These are phyloP conservation scores for Gobionotothen gibberifrons DNA, from an alignment of 2,797 vertebrate genomes.

Conservation along the genomic window DNA sequence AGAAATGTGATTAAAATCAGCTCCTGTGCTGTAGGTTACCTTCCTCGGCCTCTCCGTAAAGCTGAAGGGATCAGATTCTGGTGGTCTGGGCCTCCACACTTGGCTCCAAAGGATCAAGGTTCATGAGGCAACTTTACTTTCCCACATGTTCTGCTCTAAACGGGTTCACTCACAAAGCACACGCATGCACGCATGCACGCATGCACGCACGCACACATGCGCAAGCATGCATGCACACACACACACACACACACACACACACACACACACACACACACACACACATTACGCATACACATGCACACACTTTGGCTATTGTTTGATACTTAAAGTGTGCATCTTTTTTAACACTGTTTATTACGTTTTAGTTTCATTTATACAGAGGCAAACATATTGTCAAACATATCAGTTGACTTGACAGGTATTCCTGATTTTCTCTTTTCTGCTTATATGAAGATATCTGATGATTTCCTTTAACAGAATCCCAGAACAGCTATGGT, in stretches of 20 bases:
- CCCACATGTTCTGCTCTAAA: slow-evolving; percentile 63
- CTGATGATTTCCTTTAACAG: not conserved
- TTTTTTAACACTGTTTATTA: slow-evolving; percentile 10
- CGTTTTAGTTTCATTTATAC: slow-evolving; percentile 19
- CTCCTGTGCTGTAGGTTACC: slow-evolving; percentile 24
- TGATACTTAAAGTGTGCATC: slow-evolving; percentile 40
- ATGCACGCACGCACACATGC: not conserved
- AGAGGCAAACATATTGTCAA: slow-evolving; percentile 24
- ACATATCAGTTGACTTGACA: slow-evolving; percentile 8
- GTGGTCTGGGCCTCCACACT: slow-evolving; percentile 64
- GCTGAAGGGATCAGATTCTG: slow-evolving; percentile 58
- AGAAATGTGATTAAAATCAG: slow-evolving; percentile 38
- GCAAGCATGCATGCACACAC: no score
- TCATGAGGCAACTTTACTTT: slow-evolving; percentile 66
- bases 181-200: slow-evolving; percentile 13
- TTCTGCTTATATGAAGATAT: not conserved
- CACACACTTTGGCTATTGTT: slow-evolving; percentile 35
- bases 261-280: no score
- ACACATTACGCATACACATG: no score
- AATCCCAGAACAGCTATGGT: not conserved
- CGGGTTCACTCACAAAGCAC: slow-evolving; percentile 33
- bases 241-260: not conserved
- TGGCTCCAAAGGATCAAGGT: slow-evolving; percentile 66
- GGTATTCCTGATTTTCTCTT: slow-evolving; percentile 24
- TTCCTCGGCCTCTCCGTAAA: slow-evolving; percentile 45